phyloP scores from a whole-genome alignment of 2,113 vertebrate genomes.

The Phalacrocorax carbo region DNA sequence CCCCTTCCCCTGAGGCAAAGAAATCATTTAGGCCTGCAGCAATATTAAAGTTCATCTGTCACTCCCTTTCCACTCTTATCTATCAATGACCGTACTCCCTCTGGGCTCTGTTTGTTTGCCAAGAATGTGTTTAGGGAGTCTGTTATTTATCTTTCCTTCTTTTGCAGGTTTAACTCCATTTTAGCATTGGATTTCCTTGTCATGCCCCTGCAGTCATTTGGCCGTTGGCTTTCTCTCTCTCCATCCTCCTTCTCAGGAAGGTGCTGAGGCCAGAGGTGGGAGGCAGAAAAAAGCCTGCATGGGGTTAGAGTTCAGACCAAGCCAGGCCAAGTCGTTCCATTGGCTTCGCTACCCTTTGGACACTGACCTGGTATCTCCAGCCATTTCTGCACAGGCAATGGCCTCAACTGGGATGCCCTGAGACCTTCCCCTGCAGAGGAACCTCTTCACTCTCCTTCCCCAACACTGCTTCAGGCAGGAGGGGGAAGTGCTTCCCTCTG shows the following conservation, averaged over 20 bases:
- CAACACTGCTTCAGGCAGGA: neutral
- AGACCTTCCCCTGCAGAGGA: neutral
- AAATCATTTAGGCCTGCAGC: conserved; percentile 68
- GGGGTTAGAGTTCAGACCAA: neutral
- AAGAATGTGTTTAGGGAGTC: conserved; percentile 53
- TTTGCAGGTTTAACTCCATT: conserved; percentile 26
- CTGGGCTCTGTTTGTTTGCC: conserved; percentile 58
- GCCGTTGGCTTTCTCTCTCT: neutral
- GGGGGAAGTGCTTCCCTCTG: neutral
- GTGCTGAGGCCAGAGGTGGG: neutral
- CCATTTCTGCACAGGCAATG: neutral
- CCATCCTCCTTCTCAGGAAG: neutral
- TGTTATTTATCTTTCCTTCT: conserved; percentile 51
- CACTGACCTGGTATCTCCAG: neutral
- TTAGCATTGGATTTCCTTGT: neutral
- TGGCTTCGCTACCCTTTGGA: neutral
- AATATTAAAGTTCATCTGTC: conserved; percentile 70
- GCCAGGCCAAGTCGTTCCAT: neutral
- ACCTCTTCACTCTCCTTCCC: neutral
- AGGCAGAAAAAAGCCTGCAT: neutral
- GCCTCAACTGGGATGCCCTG: neutral
- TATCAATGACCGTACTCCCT: conserved; percentile 55
- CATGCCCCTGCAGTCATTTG: neutral
- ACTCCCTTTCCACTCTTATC: conserved; percentile 63
- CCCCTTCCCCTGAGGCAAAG: conserved; percentile 49